Evolutionary conservation across 2,113 vertebrate species (phyloP).

Genomic region (Ibidorhyncha struthersii): DNA sequence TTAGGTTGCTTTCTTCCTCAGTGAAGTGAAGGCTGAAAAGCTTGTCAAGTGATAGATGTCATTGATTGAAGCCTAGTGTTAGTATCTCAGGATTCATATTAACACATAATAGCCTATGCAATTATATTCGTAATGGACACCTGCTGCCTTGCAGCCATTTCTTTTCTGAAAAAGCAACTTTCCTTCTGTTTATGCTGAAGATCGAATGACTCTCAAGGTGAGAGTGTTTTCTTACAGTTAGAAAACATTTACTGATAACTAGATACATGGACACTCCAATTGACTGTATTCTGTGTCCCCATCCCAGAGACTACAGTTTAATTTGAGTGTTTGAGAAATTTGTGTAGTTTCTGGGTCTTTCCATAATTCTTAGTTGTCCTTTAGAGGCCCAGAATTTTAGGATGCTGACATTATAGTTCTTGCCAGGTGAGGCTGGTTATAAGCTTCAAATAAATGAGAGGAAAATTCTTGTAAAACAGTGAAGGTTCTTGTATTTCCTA

Average conservation of each 20-base stretch:
- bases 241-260: not conserved
- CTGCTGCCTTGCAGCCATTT: not conserved
- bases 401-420: not conserved
- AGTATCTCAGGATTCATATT: not conserved
- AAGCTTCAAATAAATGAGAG: not conserved
- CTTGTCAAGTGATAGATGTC: not conserved
- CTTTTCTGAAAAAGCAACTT: not conserved
- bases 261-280: not conserved
- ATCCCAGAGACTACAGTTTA: not conserved
- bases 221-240: not conserved
- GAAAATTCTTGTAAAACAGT: not conserved
- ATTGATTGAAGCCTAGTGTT: not conserved
- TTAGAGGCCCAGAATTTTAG: not conserved
- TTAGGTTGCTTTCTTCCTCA: not conserved
- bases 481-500: not conserved
- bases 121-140: not conserved
- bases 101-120: not conserved
- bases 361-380: not conserved
- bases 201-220: not conserved
- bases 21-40: not conserved
- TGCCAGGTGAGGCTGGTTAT: not conserved
- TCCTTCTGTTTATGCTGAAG: not conserved
- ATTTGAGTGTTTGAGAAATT: not conserved
- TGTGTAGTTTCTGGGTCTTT: not conserved
- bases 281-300: not conserved